Conservation (phyloP, 2,113 vertebrate genomes). For the Vicugna pacos region DNA sequence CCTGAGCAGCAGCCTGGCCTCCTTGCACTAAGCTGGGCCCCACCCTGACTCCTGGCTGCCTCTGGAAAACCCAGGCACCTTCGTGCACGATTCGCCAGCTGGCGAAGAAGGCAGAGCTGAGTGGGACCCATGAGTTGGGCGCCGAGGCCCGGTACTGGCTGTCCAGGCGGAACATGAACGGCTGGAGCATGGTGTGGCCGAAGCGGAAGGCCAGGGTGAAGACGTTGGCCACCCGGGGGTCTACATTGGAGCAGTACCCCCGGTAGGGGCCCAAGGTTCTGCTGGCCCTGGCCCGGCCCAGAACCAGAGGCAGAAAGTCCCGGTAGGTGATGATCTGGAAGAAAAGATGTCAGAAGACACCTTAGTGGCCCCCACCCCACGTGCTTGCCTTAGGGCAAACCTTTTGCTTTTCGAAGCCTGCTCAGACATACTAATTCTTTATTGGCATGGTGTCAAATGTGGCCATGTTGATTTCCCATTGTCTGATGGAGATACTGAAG, state of each 20-base stretch:
- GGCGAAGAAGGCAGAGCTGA: conserved; percentile 89
- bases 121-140: conserved; percentile 85
- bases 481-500: not conserved
- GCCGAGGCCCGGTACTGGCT: conserved; percentile 80
- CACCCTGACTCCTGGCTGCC: not conserved
- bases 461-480: not conserved
- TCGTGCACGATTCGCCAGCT: conserved; percentile 91
- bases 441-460: not conserved
- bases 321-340: conserved; percentile 89
- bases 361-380: not conserved
- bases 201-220: conserved; percentile 92
- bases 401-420: not conserved
- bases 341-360: not conserved
- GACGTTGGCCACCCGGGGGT: conserved; percentile 90
- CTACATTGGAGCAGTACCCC: conserved; percentile 85
- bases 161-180: conserved; percentile 86
- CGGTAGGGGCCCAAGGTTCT: conserved; percentile 85
- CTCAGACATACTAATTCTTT: not conserved
- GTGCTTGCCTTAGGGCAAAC: not conserved
- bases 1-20: not conserved
- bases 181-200: conserved; percentile 91
- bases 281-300: conserved; percentile 77
- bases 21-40: not conserved
- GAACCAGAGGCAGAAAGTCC: conserved; percentile 90
- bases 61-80: conserved; percentile 80